A percentile compares a stretch with the other conserved stretches of the same genome.
These are phyloP conservation scores for Mythimna loreyi DNA, from an alignment of 2,888 invertebrate species.

Conservation along the genomic window DNA sequence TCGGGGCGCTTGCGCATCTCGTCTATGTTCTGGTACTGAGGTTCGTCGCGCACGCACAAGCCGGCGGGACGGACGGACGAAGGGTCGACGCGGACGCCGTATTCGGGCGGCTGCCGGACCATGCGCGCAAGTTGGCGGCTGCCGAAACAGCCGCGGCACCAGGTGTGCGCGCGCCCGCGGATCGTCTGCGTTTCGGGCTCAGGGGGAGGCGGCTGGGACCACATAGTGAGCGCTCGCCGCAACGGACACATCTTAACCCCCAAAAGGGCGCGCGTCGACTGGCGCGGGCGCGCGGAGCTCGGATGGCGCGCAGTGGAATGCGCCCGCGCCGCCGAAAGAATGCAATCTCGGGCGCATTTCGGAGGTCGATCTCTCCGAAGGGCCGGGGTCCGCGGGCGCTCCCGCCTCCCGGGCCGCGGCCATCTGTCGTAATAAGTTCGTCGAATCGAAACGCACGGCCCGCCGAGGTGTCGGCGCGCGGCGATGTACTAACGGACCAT, in stretches of 20 bases:
- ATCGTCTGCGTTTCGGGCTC: constrained; percentile 78
- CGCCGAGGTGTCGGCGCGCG: constrained; percentile 81
- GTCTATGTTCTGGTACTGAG: constrained; percentile 87
- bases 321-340: constrained; percentile 91
- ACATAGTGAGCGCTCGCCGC: constrained; percentile 89
- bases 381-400: constrained; percentile 85
- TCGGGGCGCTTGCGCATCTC: constrained; percentile 88
- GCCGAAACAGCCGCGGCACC: constrained; percentile 79
- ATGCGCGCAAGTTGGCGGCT: constrained; percentile 82
- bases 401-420: constrained; percentile 87
- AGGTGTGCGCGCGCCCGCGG: constrained; percentile 81
- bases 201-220: constrained; percentile 89
- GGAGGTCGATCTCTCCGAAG: constrained; percentile 90
- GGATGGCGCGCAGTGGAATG: constrained; percentile 90
- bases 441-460: constrained; percentile 88
- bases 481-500: constrained; percentile 83
- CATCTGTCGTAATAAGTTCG: constrained; percentile 91
- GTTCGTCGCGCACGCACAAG: constrained; percentile 84
- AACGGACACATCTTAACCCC: constrained; percentile 91
- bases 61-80: constrained; percentile 81
- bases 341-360: constrained; percentile 91
- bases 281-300: constrained; percentile 88
- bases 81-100: constrained; percentile 85
- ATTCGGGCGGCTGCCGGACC: constrained; percentile 85
- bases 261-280: constrained; percentile 90